These are phyloP conservation scores for Drosophila pachea DNA, from an alignment of 1,140 invertebrate species.

Conservation along the genomic window DNA sequence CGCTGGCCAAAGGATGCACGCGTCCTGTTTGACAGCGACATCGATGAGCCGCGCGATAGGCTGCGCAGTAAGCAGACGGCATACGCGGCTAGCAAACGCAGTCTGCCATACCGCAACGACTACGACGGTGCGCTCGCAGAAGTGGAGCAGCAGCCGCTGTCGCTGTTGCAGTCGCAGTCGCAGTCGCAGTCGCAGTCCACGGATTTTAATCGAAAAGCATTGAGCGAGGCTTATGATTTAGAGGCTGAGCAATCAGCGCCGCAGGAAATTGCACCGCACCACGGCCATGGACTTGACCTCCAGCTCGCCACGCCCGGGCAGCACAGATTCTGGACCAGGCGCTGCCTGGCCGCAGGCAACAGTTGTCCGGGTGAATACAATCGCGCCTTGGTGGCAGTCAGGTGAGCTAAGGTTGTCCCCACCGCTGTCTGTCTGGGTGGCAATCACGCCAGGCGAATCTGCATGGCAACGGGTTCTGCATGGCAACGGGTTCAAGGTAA, in stretches of 20 bases:
- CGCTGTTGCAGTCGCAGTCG: conserved; percentile 33
- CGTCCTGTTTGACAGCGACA: conserved; percentile 64
- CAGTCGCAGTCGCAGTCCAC: conserved; percentile 30
- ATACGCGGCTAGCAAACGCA: conserved; percentile 27
- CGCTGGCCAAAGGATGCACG: conserved; percentile 73
- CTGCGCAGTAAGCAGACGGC: conserved; percentile 35
- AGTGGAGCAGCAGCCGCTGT: conserved; percentile 42
- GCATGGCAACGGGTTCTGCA: conserved; percentile 12
- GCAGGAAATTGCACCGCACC: conserved; percentile 62
- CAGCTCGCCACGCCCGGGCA: conserved; percentile 53
- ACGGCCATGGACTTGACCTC: conserved; percentile 20
- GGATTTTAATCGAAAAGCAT: conserved; percentile 73
- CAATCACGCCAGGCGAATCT: conserved; percentile 13
- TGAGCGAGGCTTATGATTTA: conserved; percentile 63
- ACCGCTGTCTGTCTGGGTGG: conserved; percentile 41
- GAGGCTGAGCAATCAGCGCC: conserved; percentile 63
- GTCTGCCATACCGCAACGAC: conserved; percentile 10
- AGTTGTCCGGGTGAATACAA: conserved; percentile 70
- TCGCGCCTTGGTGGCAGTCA: conserved; percentile 63
- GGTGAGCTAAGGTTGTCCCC: conserved; percentile 47
- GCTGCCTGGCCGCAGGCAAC: conserved; percentile 45
- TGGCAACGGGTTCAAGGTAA: conserved; percentile 32
- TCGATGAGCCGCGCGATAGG: conserved; percentile 54
- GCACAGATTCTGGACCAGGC: conserved; percentile 56
- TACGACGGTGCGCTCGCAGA: conserved; percentile 4